A percentile compares a stretch with the other conserved stretches of the same genome.
Conservation (phyloP, 2,797 vertebrate genomes). For the Syngnathus rostellatus region DNA sequence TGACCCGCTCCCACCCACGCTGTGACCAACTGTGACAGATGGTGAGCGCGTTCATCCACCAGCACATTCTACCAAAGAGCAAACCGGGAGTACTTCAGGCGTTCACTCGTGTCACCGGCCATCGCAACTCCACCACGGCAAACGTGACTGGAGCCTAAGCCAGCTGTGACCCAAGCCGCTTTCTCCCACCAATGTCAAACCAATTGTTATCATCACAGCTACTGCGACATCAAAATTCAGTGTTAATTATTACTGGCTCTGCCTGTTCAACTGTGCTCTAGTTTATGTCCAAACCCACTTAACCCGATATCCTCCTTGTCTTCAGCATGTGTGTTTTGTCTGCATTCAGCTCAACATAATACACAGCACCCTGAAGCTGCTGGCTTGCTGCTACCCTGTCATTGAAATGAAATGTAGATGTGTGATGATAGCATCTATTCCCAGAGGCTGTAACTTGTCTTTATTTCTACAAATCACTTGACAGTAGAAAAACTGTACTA, state of each 20-base stretch:
- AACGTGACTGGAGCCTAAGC: conserved; percentile 32
- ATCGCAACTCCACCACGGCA: conserved; percentile 19
- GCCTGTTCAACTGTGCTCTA: not conserved
- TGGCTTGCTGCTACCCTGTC: conserved; percentile 50
- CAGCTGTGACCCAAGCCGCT: conserved; percentile 29
- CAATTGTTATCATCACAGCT: conserved; percentile 11
- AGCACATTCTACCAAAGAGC: conserved; percentile 32
- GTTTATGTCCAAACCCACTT: not conserved
- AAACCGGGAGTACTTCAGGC: conserved; percentile 25
- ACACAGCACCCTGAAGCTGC: conserved; percentile 38
- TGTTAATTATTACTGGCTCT: not conserved
- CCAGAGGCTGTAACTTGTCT: conserved; percentile 39
- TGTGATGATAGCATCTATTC: conserved; percentile 51
- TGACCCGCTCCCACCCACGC: conserved; percentile 26
- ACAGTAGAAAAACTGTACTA: conserved; percentile 26
- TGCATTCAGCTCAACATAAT: conserved; percentile 40
- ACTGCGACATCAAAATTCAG: conserved; percentile 8
- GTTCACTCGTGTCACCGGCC: conserved; percentile 20
- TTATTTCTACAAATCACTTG: conserved; percentile 50
- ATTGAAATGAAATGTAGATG: conserved; percentile 52
- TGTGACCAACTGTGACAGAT: conserved; percentile 41
- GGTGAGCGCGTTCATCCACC: conserved; percentile 33
- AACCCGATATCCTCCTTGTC: not conserved
- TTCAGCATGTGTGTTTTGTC: conserved; percentile 40
- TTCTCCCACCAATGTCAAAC: conserved; percentile 24